Evolutionary conservation across 2,113 vertebrate species (phyloP).

Genomic region (rat (Rattus norvegicus)): GRCr8 NC_086028.1:73835001-73835500

Average conservation of each 20-base stretch:
- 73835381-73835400: not conserved
- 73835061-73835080: conserved; percentile 54
- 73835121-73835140: conserved; percentile 73
- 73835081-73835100: conserved; percentile 56
- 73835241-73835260: not conserved
- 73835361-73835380: not conserved
- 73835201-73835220: not conserved
- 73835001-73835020: conserved; percentile 31
- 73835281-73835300: not conserved
- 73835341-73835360: not conserved
- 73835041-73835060: conserved; percentile 37
- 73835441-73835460: not conserved
- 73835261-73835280: not conserved
- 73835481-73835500: rapidly evolving
- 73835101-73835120: conserved; percentile 62
- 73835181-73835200: conserved; percentile 50
- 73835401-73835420: not conserved
- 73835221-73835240: not conserved
- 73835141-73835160: conserved; percentile 39
- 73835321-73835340: not conserved
- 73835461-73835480: not conserved
- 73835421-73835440: not conserved
- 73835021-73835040: not conserved
- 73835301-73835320: not conserved
- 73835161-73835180: conserved; percentile 10